Percentiles rank a stretch among this genome's conserved stretches.
phyloP scores from a whole-genome alignment of 2,888 invertebrate species.

The Osmoderma eremita region DNA sequence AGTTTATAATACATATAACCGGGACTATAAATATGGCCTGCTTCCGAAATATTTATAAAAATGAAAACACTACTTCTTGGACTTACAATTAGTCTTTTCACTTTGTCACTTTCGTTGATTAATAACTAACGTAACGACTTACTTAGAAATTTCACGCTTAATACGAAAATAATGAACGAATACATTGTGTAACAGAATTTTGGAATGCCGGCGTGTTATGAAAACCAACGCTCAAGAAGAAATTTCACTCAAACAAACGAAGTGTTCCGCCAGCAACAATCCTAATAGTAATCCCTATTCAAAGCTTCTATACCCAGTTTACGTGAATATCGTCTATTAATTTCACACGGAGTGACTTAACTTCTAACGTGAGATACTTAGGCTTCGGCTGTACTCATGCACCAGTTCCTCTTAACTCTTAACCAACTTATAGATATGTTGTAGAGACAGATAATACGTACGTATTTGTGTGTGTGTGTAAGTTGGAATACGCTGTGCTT shows the following conservation, averaged over 20 bases:
- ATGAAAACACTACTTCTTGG: too few species aligned
- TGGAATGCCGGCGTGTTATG: constrained; percentile 1
- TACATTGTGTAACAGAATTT: constrained; percentile 1
- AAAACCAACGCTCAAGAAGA: not conserved
- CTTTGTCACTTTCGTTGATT: not conserved
- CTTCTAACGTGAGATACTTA: constrained; percentile 21
- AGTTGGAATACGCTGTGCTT: not conserved
- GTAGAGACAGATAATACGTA: too few species aligned
- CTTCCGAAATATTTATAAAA: too few species aligned
- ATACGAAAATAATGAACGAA: constrained; percentile 5
- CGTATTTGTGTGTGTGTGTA: not conserved
- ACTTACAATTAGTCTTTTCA: too few species aligned
- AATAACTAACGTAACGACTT: not conserved
- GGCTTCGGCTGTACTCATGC: constrained; percentile 17
- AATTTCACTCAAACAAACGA: constrained; percentile 10
- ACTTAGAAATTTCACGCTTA: constrained; percentile 9
- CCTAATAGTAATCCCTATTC: not conserved
- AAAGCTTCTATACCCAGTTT: not conserved
- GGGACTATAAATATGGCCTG: too few species aligned
- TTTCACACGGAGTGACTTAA: constrained; percentile 23
- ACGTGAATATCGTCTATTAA: constrained; percentile 4
- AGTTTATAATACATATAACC: too few species aligned
- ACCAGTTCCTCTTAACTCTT: constrained; percentile 19
- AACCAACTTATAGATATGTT: constrained; percentile 9
- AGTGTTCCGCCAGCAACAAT: constrained; percentile 4